Base-by-base conservation (phyloP, 2,797 vertebrate species). In the Myotis daubentonii region DNA sequence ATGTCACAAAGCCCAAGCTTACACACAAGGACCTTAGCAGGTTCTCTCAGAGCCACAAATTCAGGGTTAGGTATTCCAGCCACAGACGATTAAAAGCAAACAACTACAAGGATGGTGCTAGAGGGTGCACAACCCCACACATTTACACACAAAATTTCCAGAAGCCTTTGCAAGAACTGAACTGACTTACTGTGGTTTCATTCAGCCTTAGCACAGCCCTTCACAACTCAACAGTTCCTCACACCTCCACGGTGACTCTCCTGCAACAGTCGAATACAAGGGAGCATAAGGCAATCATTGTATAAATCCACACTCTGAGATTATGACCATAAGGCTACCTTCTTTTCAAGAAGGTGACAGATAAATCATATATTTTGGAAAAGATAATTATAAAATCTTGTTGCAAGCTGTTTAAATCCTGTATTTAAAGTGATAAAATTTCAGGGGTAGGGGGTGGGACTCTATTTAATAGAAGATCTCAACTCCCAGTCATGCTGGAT, bases 1-100 rank as follows among this genome's bases (percentile, higher is more conserved):
- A 88, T 75, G 75, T 83, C 88, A 85, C 62, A 82, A 78, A 92
- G 51, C 79, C 93, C 53, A n/a, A 75, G 60, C n/a, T 93, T 44
- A 74, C 74, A 89, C 2, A 53, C 0, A 5, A 80, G 19, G 49
- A 70, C 53, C 8, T 74, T 70, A 80, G 85, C 51, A 53, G 68
- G 3, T 83, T 87, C 79, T 86, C 57, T 79, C 5, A n/a, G 81
- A 95, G 74, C 38, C 47, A 36, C 49, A 36, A 82, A 53, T 82
- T 86, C 85, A 81, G 19, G 76, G 28, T 23, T 62, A 75, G 47
- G 23, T 60, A 78, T 76, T 94, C 74, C 41, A 93, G 20, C 68
- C 62, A 79, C 51, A 81, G 75, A 83, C 33, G 84, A 25, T 72
- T 41, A 87, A 36, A 93, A 84, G 28, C 33, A 83, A 88, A 51